Conservation (phyloP, 2,888 invertebrate species). For the Idaea straminata region DNA sequence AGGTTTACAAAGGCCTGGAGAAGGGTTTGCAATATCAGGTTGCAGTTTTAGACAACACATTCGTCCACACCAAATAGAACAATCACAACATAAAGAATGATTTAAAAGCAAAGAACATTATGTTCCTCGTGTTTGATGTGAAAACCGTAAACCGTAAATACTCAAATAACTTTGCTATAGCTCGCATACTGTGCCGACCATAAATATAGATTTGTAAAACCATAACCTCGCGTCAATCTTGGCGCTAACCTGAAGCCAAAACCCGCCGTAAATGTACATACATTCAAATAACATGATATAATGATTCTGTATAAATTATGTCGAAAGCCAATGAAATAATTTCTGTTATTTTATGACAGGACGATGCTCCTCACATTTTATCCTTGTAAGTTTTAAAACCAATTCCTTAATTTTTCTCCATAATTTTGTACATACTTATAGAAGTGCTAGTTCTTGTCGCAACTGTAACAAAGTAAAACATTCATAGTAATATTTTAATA, state of each 20-base stretch:
- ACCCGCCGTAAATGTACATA: neutral
- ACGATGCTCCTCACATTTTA: conserved; percentile 1
- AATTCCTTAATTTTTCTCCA: neutral
- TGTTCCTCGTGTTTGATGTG: neutral
- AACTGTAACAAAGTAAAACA: conserved; percentile 1
- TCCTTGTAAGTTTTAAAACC: neutral
- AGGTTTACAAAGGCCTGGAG: neutral
- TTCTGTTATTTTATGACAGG: conserved; percentile 1
- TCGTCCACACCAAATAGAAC: neutral
- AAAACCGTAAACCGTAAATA: neutral
- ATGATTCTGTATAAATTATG: conserved; percentile 1
- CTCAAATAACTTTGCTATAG: neutral
- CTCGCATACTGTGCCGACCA: neutral
- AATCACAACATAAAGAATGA: neutral
- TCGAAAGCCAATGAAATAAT: neutral
- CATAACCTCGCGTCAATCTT: neutral
- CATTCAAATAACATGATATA: neutral
- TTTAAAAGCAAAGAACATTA: neutral
- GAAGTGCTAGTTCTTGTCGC: neutral
- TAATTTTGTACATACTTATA: neutral
- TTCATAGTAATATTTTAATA: neutral
- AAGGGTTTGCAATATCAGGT: neutral
- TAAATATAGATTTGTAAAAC: neutral
- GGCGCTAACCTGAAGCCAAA: conserved; percentile 1
- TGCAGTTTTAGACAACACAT: neutral